A percentile compares a stretch with the other conserved stretches of the same genome.
These are phyloP conservation scores for Morphnarchus princeps DNA, from an alignment of 2,113 vertebrate genomes.

Conservation along the genomic window DNA sequence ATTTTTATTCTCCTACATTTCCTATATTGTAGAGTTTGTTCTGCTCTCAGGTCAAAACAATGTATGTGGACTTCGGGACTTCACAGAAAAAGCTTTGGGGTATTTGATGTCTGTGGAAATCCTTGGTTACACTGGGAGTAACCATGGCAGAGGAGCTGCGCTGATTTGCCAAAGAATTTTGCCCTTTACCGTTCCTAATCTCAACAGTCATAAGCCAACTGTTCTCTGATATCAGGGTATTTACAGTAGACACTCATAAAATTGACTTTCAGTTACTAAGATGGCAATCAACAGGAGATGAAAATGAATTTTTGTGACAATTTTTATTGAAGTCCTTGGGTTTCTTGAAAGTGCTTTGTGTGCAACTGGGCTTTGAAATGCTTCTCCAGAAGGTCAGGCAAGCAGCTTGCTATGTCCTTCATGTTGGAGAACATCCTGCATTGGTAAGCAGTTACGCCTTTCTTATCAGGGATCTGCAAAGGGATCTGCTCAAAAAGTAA, in stretches of 20 bases:
- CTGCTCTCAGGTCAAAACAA: neutral
- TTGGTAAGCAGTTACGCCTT: neutral
- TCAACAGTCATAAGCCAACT: neutral
- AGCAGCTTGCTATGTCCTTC: neutral
- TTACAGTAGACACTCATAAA: neutral
- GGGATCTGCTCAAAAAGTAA: neutral
- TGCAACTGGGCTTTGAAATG: neutral
- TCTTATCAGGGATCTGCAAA: neutral
- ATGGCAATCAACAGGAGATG: neutral
- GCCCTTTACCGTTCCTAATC: neutral
- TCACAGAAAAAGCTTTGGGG: neutral
- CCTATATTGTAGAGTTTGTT: neutral
- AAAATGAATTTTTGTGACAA: neutral
- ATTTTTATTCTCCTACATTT: neutral
- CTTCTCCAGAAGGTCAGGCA: neutral
- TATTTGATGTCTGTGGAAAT: neutral
- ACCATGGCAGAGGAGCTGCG: neutral
- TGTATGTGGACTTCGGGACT: neutral
- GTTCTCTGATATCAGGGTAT: neutral
- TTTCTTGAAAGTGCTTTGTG: neutral
- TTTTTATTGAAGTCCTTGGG: neutral
- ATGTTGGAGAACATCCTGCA: neutral
- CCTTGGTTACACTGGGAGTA: neutral
- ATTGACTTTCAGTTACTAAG: neutral
- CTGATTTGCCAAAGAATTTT: neutral